Evolutionary conservation across 2,888 invertebrate genomes (phyloP).

Genomic region (Eudemis profundana): DNA sequence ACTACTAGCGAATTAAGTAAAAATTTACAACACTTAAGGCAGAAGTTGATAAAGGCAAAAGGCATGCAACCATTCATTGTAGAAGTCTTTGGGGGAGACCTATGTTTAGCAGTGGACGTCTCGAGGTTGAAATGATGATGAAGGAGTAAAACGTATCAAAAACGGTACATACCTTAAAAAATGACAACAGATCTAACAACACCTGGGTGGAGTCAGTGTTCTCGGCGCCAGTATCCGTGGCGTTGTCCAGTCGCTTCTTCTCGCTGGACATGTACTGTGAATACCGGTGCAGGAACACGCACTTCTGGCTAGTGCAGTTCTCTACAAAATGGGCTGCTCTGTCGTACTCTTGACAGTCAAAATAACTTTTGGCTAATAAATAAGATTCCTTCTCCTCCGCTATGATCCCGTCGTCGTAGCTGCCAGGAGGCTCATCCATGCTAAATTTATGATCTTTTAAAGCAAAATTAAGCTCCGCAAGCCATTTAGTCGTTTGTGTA

Average conservation of each 20-base stretch:
- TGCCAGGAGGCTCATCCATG: constrained; percentile 76
- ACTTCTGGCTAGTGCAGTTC: constrained; percentile 88
- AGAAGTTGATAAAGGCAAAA: too few species aligned
- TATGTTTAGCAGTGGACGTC: too few species aligned
- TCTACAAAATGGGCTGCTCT: constrained; percentile 92
- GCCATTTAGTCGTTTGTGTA: constrained; percentile 93
- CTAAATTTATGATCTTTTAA: constrained; percentile 87
- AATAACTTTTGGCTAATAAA: constrained; percentile 93
- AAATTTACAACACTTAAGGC: too few species aligned
- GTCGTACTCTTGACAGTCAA: constrained; percentile 96
- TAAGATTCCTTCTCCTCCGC: constrained; percentile 90
- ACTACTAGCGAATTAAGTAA: too few species aligned
- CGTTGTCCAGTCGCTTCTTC: constrained; percentile 94
- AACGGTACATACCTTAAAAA: constrained; percentile 68
- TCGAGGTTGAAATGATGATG: neutral
- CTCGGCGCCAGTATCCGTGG: constrained; percentile 71
- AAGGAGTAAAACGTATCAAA: neutral
- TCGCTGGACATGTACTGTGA: constrained; percentile 95
- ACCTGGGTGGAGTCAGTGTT: constrained; percentile 77
- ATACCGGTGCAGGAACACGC: constrained; percentile 94
- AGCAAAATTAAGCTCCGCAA: constrained; percentile 93
- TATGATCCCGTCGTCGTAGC: constrained; percentile 74
- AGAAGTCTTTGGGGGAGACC: too few species aligned
- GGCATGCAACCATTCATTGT: too few species aligned
- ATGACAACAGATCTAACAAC: constrained; percentile 73